Evolutionary conservation across 2,888 invertebrate genomes (phyloP), one percentile per base, ranked within the genome.

Genomic region (Esperia sulphurella): DNA sequence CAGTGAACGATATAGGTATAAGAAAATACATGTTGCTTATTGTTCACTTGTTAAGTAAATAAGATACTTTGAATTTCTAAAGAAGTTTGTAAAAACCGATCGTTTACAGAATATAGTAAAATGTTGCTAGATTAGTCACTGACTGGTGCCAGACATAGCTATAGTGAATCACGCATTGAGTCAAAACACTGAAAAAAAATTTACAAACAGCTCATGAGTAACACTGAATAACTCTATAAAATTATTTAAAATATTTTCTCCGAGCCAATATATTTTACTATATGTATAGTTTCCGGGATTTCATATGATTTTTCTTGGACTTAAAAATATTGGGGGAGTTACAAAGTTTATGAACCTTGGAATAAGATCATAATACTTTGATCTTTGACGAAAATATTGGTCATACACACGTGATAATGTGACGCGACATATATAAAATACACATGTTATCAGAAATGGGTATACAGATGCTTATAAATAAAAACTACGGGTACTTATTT

Each of bases 131-230:
- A 52, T 83, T 80, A 85, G 79, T 86, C 85, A 83, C 58, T 51
- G 44, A 31, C 48, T 48, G 39, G 14, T 14, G 55, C 57, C 69
- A 77, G 76, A 75, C 78, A 78, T 63, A 76, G 75, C 62, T 9
- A 57, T 59, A 57, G 58, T 87, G 87, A 87, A 61, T 88, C 86
- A 88, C 66, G 55, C 61, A 55, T 78, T 79, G 81, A 81, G 70
- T 83, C 79, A 77, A 84, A 84, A 79, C 72, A 73, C 71, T 73
- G 68, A 74, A 79, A 82, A 73, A 75, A 75, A 73, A 63, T 75
- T 70, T 70, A 61, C 59, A 62, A 29, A 14, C 63, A 68, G 59
- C 63, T 63, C 61, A 59, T 76, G 77, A 78, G 75, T 83, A 82
- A 83, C 62, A 50, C 48, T 46, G 52, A 44, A 37, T 37, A 44